Conservation (phyloP, 2,113 vertebrate species). For the Plecotus auritus region DNA sequence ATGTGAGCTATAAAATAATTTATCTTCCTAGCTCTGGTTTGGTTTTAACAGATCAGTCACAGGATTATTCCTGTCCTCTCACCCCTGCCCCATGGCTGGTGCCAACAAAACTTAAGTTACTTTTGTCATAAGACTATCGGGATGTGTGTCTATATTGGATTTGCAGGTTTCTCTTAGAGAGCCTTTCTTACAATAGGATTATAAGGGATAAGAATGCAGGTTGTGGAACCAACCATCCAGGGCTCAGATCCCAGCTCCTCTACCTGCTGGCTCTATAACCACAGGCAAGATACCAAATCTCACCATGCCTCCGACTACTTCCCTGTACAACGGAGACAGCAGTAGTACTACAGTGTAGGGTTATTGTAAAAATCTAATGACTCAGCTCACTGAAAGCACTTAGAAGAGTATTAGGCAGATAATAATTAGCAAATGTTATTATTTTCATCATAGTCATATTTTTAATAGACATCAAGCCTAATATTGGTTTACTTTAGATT, state of each 20-base stretch:
- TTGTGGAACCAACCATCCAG: background rate
- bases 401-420: background rate
- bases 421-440: background rate
- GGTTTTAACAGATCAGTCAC: background rate
- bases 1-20: background rate
- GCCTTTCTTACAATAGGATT: accelerated
- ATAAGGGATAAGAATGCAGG: background rate
- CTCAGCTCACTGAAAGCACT: background rate
- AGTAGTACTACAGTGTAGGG: background rate
- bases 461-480: background rate
- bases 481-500: background rate
- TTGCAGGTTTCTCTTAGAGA: background rate
- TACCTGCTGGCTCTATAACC: background rate
- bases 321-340: background rate
- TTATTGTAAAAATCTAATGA: background rate
- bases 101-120: background rate
- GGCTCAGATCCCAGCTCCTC: background rate
- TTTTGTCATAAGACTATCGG: background rate
- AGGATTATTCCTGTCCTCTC: background rate
- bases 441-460: background rate
- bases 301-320: background rate
- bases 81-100: accelerated
- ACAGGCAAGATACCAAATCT: background rate
- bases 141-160: background rate
- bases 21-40: background rate